Evolutionary conservation across 2,888 invertebrate species (phyloP).

Genomic region (Melanostoma mellinum): DNA sequence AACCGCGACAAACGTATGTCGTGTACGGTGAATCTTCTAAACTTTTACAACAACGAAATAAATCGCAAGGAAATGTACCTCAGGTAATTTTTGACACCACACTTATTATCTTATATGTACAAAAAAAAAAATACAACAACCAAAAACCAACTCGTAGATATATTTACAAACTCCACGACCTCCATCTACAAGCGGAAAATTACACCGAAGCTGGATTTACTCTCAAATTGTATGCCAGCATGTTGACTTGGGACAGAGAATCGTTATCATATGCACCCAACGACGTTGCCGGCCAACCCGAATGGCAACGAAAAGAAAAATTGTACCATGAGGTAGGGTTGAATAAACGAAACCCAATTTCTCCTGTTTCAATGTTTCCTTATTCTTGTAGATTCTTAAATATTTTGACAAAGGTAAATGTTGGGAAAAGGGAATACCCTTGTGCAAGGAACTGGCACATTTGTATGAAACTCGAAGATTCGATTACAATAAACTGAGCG

Average conservation of each 20-base stretch:
- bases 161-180: slow-evolving; percentile 96
- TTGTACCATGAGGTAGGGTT: slow-evolving; percentile 87
- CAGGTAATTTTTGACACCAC: slow-evolving; percentile 79
- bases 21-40: slow-evolving; percentile 96
- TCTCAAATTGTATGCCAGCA: slow-evolving; percentile 95
- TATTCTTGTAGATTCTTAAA: slow-evolving; percentile 87
- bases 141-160: slow-evolving; percentile 83
- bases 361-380: slow-evolving; percentile 7
- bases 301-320: slow-evolving; percentile 95
- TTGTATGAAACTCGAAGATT: slow-evolving; percentile 93
- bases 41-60: slow-evolving; percentile 98
- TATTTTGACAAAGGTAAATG: slow-evolving; percentile 98
- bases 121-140: neutral
- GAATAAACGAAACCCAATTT: neutral
- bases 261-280: slow-evolving; percentile 84
- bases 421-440: slow-evolving; percentile 97
- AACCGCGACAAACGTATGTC: slow-evolving; percentile 98
- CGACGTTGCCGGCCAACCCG: slow-evolving; percentile 90
- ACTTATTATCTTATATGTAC: neutral
- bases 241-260: slow-evolving; percentile 91
- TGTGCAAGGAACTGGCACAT: slow-evolving; percentile 93
- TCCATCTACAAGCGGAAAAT: slow-evolving; percentile 95
- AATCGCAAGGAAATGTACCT: slow-evolving; percentile 97
- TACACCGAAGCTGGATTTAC: slow-evolving; percentile 97
- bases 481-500: slow-evolving; percentile 93